Evolutionary conservation across 2,888 invertebrate genomes (phyloP), one percentile per base, ranked within the genome.

Genomic region (Hirudinaria manillensis): DNA sequence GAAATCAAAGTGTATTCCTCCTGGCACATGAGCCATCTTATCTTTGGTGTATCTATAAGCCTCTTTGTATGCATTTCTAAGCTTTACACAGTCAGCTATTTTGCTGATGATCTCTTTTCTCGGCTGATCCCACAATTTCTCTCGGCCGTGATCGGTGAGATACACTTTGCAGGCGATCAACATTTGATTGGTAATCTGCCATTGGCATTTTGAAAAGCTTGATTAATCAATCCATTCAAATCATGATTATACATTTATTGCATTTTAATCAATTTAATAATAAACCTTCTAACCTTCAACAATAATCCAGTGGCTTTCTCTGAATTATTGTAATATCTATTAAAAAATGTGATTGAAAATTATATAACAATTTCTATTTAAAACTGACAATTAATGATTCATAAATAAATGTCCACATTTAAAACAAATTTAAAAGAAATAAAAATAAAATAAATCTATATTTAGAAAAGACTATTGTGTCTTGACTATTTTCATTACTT

Each of bases 1-100:
- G 78, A 85, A 84, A 73, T 84, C 83, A 80, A 84, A 84, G 19
- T 82, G 81, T 38, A 78, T 81, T 70, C 84, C 83, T 27, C 80
- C 81, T 27, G 82, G 81, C 16, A 79, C 81, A 51, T 79, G 77
- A 3, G 82, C 82, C 74, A 83, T 81, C 75, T 81, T 81, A 76
- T 81, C 76, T 75, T 83, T 84, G 4, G 82, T 81, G 90, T 87
- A 86, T 76, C 87, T 86, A 80, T 89, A 90, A 75, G 87, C 88
- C 55, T 87, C 85, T 79, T 88, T 87, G 78, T 90, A 90, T 72
- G 87, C 86, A 56, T 88, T 83, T 65, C 38, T 73, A 19, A 73
- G 38, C 4, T 73, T 34, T 38, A 73, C 34, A 27, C 73, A 73
- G 29, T 73, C 73, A 21, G 61, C 29, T n/a, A 73, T 73, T 65